Evolutionary conservation across 2,113 vertebrate species (phyloP), one percentile per base, ranked within the genome.

Genomic region (Bothrops jararaca): DNA sequence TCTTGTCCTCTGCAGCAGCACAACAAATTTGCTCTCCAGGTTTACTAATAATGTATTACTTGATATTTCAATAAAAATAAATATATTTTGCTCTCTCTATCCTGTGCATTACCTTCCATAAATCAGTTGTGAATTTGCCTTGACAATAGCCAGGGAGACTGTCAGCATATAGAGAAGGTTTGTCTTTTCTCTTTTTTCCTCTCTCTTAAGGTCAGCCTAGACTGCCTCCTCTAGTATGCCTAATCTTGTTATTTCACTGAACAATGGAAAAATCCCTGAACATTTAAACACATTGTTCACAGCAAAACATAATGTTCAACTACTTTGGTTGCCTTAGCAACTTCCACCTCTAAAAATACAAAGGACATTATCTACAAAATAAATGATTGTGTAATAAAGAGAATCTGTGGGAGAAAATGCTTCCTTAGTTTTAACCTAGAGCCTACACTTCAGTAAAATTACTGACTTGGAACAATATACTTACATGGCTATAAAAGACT

Each of bases 301-400:
- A 92, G 94, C 93, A 96, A 97, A 97, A 98, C 97, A 98, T 97
- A 98, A 98, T 98, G 98, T 98, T 98, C 98, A 96, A 96, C 97
- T 96, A 95, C 93, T 95, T 97, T 96, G 95, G 98, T 98, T 98
- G 96, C 97, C 97, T 96, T 97, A 96, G 98, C 96, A 98, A 98
- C 97, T 95, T 95, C 95, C 94, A 95, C 91, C 94, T 96, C 97
- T 98, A 98, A 98, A 98, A 98, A 98, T 98, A 98, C 95, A 97
- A 95, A 95, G 93, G 95, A 95, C 94, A 96, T 95, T 96, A 95
- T 96, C 95, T 93, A 96, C 94, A 96, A 96, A 97, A 95, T 96
- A 95, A 96, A 91, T 86, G 94, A 94, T 92, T 2, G 0, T 95
- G 95, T 94, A 90, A 89, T 92, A 93, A 91, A 96, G 74, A 93